Evolutionary conservation across 2,797 vertebrate genomes (phyloP).

Genomic region (Mus minutoides): DNA sequence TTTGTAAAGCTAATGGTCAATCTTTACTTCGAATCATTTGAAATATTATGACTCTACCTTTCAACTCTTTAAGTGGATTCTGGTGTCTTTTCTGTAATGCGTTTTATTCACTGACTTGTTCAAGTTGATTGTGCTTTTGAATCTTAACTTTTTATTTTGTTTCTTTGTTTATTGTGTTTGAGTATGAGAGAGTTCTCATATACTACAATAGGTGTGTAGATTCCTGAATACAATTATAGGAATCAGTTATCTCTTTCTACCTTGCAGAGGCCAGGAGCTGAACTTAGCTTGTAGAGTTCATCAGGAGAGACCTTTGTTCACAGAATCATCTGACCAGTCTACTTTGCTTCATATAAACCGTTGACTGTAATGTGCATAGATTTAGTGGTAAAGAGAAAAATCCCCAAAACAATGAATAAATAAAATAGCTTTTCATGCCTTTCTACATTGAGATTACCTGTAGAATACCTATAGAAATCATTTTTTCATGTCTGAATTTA

Average conservation of each 20-base stretch:
- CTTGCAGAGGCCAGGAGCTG: background rate
- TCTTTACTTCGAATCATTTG: constrained; percentile 18
- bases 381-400: background rate
- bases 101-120: background rate
- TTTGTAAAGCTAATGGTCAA: background rate
- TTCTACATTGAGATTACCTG: constrained; percentile 45
- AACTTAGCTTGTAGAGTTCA: background rate
- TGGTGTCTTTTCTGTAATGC: background rate
- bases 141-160: background rate
- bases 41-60: background rate
- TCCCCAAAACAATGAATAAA: background rate
- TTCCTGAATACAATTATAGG: background rate
- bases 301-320: background rate
- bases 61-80: constrained; percentile 28
- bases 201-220: background rate
- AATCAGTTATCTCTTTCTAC: background rate
- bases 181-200: background rate
- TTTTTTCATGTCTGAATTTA: background rate
- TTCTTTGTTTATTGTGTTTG: background rate
- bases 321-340: background rate
- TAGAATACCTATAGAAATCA: background rate
- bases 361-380: background rate
- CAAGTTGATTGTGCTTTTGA: background rate
- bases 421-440: background rate
- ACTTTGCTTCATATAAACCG: background rate